Evolutionary conservation across 1,140 invertebrate species (phyloP).

Genomic region (Zaprionus taronus): DNA sequence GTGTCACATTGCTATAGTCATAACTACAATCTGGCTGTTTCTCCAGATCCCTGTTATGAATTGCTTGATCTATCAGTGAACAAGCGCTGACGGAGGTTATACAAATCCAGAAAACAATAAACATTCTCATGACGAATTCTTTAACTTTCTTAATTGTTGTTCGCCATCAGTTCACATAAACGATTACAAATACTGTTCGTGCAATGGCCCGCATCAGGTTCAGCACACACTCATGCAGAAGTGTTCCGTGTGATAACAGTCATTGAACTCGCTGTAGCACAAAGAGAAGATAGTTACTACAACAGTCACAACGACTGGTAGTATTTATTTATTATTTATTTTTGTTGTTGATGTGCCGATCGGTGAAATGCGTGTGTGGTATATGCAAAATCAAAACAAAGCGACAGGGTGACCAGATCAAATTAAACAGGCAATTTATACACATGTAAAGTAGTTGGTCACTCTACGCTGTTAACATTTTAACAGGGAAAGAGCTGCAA

Average conservation of each 20-base stretch:
- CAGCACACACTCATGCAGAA: not conserved
- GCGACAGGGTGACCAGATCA: not conserved
- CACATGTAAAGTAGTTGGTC: not conserved
- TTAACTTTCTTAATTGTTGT: not conserved
- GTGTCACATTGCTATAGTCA: conserved; percentile 32
- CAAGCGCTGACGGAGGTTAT: not conserved
- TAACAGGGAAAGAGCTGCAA: not conserved
- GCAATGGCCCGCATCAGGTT: not conserved
- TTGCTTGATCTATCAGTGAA: not conserved
- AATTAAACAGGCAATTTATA: not conserved
- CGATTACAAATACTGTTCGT: not conserved
- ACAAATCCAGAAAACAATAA: not conserved
- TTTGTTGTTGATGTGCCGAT: not conserved
- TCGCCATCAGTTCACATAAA: not conserved
- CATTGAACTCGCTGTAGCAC: not conserved
- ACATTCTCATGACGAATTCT: conserved; percentile 8
- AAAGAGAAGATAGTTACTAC: not conserved
- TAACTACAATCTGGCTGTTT: conserved; percentile 16
- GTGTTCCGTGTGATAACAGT: conserved; percentile 11
- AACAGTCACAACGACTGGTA: not conserved
- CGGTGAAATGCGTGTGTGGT: not conserved
- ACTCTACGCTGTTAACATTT: not conserved
- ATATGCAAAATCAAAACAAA: not conserved
- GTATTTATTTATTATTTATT: not conserved
- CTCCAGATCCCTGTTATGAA: not conserved